Conservation (phyloP, 35 echinoderm and acorn worm genomes). For the Holothuria glaberrima region DNA sequence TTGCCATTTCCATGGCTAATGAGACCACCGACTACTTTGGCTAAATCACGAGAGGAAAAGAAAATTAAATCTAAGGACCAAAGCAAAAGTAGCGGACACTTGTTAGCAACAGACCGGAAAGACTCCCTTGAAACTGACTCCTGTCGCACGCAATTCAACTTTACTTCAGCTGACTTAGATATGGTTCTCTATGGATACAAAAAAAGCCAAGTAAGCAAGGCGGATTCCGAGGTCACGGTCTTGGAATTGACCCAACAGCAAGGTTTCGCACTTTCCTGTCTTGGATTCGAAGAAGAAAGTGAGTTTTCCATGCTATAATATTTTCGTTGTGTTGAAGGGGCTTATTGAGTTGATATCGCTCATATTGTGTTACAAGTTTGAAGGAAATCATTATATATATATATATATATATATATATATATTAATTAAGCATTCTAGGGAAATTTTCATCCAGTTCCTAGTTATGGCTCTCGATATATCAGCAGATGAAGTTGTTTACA, state of each 20-base stretch:
- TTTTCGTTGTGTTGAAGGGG: too few relatives aligned
- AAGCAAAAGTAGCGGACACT: neutral
- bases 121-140: neutral
- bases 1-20: neutral
- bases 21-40: neutral
- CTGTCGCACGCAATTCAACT: neutral
- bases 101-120: too few relatives aligned
- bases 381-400: too few relatives aligned
- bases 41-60: neutral
- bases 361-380: too few relatives aligned
- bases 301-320: neutral
- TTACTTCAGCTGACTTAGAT: constrained; percentile 10
- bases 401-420: too few relatives aligned
- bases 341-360: too few relatives aligned
- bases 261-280: constrained; percentile 10
- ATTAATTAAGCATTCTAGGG: too few relatives aligned
- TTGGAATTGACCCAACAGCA: neutral
- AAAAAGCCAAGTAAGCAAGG: neutral
- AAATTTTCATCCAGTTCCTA: too few relatives aligned
- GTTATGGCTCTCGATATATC: too few relatives aligned
- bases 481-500: too few relatives aligned
- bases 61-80: neutral
- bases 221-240: neutral
- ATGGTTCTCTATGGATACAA: constrained; percentile 13
- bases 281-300: constrained; percentile 21